These are phyloP conservation scores for Tretioscincus oriximinensis DNA, from an alignment of 2,113 vertebrate genomes.

Conservation along the genomic window DNA sequence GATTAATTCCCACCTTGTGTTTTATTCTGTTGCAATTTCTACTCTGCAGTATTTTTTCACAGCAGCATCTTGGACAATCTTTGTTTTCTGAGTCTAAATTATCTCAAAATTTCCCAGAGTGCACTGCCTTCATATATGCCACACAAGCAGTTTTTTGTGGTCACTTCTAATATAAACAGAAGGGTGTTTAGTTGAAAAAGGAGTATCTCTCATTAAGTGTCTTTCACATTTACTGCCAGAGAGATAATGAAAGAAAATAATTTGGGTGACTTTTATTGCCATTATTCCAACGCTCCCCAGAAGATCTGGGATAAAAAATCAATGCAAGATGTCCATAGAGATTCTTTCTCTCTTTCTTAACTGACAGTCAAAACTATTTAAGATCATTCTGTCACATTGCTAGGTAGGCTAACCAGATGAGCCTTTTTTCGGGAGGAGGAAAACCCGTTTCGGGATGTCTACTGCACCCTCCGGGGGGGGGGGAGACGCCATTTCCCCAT, in stretches of 20 bases:
- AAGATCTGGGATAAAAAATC: conserved; percentile 68
- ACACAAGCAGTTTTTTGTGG: not conserved
- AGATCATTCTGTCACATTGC: conserved; percentile 36
- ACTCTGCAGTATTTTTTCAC: no score
- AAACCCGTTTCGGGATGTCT: no score
- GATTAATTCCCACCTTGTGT: no score
- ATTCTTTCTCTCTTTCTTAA: conserved; percentile 38
- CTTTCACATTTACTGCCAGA: conserved; percentile 60
- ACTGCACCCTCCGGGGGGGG: no score
- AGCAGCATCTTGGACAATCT: no score
- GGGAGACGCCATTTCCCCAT: no score
- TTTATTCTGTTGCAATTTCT: no score
- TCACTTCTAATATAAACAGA: not conserved
- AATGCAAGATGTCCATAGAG: conserved; percentile 56
- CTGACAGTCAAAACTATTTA: conserved; percentile 37
- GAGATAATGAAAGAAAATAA: conserved; percentile 68
- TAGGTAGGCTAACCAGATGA: no score
- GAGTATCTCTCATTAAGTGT: conserved; percentile 46
- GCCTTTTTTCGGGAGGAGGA: no score
- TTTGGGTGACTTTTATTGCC: conserved; percentile 66
- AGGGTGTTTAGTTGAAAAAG: conserved; percentile 17
- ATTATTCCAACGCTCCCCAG: conserved; percentile 64
- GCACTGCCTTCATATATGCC: not conserved
- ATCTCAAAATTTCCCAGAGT: not conserved
- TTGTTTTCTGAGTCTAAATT: not conserved